Percentiles rank a stretch among this genome's conserved stretches.
Conservation (phyloP, 2,797 vertebrate genomes). For the Cossypha polioptera region DNA sequence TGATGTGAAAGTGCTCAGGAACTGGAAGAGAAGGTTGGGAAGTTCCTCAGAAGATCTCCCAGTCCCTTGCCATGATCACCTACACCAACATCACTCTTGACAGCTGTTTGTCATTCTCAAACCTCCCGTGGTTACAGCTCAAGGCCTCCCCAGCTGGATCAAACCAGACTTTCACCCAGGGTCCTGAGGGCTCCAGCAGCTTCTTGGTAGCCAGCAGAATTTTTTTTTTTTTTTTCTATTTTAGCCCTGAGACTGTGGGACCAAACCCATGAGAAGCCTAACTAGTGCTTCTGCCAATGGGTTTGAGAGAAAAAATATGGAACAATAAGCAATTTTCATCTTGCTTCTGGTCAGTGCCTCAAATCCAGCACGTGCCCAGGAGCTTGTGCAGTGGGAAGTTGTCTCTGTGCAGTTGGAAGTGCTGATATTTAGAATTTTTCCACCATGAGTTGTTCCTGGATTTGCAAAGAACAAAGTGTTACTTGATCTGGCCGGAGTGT, state of each 20-base stretch:
- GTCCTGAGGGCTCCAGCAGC: background rate
- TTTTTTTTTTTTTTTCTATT: background rate
- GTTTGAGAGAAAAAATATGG: background rate
- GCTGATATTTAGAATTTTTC: background rate
- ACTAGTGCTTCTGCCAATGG: background rate
- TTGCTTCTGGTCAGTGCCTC: background rate
- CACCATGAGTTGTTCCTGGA: background rate
- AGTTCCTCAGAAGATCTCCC: background rate
- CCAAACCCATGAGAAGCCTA: background rate
- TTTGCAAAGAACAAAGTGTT: background rate
- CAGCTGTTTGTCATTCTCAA: background rate
- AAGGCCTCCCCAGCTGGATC: background rate
- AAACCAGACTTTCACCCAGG: background rate
- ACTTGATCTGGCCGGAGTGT: background rate
- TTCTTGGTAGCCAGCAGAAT: background rate
- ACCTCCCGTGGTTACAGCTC: background rate
- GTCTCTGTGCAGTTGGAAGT: background rate
- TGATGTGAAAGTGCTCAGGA: background rate
- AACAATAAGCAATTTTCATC: background rate
- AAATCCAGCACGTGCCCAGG: fast-evolving
- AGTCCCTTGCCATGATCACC: background rate
- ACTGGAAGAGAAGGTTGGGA: background rate
- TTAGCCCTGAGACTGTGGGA: background rate
- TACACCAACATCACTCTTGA: background rate
- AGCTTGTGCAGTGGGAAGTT: background rate